These are phyloP conservation scores for Atta colombica DNA, from an alignment of 1,140 invertebrate genomes.

Conservation along the genomic window DNA sequence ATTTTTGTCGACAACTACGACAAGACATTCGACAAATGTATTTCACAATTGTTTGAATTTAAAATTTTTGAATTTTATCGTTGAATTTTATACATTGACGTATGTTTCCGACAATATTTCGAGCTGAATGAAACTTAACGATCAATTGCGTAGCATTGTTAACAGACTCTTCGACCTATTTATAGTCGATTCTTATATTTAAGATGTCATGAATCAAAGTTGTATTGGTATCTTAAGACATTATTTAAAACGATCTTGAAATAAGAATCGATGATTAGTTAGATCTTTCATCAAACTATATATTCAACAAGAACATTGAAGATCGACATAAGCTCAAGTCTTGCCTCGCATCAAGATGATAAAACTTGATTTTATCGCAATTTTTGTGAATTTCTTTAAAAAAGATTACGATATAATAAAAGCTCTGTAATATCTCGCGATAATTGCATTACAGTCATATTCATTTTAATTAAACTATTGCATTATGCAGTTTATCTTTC, in stretches of 20 bases:
- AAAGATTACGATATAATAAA: neutral
- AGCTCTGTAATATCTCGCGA: neutral
- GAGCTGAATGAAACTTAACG: neutral
- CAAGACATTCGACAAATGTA: neutral
- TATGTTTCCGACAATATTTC: too few species aligned
- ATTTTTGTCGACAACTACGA: neutral
- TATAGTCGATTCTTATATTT: too few species aligned
- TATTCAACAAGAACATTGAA: neutral
- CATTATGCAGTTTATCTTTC: too few species aligned
- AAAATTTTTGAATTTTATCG: neutral
- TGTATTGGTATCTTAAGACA: too few species aligned
- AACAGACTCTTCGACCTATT: neutral
- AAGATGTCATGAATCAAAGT: too few species aligned
- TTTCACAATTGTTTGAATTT: neutral
- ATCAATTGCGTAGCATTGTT: neutral
- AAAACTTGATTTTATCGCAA: neutral
- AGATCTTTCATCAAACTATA: neutral
- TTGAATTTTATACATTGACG: too few species aligned
- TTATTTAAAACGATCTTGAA: too few species aligned
- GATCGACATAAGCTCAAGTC: neutral
- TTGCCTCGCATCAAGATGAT: neutral
- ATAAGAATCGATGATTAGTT: neutral
- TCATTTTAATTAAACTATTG: too few species aligned
- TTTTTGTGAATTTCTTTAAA: neutral
- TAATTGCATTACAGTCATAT: constrained; percentile 1